Base-by-base conservation (phyloP, 2,113 vertebrate species). In the Oceanites oceanicus region DNA sequence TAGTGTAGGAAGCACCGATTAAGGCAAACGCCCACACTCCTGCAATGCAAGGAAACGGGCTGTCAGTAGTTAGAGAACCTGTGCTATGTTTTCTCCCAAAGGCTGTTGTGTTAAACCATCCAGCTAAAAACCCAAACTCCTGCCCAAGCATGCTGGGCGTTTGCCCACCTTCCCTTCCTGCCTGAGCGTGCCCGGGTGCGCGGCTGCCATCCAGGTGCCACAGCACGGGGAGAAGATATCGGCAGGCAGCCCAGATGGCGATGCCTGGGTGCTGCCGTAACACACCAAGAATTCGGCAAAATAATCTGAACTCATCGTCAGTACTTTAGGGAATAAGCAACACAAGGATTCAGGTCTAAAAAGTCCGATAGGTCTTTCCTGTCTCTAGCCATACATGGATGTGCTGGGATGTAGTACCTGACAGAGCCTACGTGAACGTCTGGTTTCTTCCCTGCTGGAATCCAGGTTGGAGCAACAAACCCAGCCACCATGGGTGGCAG, bases 61-160 rank as follows among this genome's bases (percentile, higher is more conserved):
- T 71, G 50, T 67, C 83, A 84, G 55, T 45, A 77, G 62, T 56
- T 19, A 56, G 67, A 47, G 65, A 44, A 82, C 55, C 67, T 84
- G 27, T 1, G 0, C 30, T 34, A 5, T 2, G 0, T 42, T 84
- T 88, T 68, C 52, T 92, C 86, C 44, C 47, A 45, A 56, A 67
- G 19, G 25, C 32, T 78, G 44, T 61, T 74, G 61, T 88, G 34
- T 61, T 84, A 86, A 84, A 44, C 14, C 40, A 82, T 17, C 47
- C 82, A 73, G 34, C 61, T 86, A 32, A 90, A 83, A 90, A 23
- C 13, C 19, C 25, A 36, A 52, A 38, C 12, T 42, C 68, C 44
- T 71, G 36, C 45, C 40, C 65, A 47, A 71, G 44, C 0, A 0
- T 0, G 0, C 23, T 0, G 1, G 36, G 62, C 4, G 0, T 92